phyloP scores from a whole-genome alignment of 2,797 vertebrate species.

The Cichlasoma orientale region DNA sequence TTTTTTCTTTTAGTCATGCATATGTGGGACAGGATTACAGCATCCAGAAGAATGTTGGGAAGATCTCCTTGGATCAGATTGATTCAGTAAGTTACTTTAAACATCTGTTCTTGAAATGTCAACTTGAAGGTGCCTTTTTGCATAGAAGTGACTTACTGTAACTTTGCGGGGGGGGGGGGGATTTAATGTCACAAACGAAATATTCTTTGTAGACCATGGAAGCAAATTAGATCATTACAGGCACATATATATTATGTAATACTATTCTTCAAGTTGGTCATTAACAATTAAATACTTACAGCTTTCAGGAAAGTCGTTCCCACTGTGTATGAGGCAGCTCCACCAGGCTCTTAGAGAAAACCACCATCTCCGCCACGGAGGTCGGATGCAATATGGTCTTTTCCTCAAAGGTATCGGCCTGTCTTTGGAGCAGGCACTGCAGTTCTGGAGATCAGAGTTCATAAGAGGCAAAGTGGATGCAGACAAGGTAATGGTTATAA shows the following conservation, averaged over 20 bases:
- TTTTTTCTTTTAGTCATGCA: conserved; percentile 84
- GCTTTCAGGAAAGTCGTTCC: conserved; percentile 92
- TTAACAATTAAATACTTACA: conserved; percentile 54
- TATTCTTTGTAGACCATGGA: background rate
- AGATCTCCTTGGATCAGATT: conserved; percentile 94
- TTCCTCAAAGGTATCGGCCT: conserved; percentile 97
- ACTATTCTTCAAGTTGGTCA: background rate
- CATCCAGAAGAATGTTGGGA: conserved; percentile 88
- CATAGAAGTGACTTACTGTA: background rate
- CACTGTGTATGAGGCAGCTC: conserved; percentile 94
- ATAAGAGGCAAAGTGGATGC: conserved; percentile 91
- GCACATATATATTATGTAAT: background rate
- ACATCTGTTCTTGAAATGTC: conserved; percentile 26
- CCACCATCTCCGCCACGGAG: conserved; percentile 95
- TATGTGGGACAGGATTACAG: conserved; percentile 97
- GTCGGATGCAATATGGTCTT: conserved; percentile 97
- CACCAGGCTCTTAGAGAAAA: conserved; percentile 89
- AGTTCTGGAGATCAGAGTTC: conserved; percentile 97
- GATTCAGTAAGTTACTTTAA: conserved; percentile 86
- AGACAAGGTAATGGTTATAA: conserved; percentile 87
- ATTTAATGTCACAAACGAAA: background rate
- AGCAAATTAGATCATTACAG: background rate
- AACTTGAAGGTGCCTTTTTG: background rate
- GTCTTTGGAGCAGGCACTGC: conserved; percentile 93
- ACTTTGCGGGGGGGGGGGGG: background rate